A percentile compares a stretch with the other conserved stretches of the same genome.
Evolutionary conservation across 1,140 invertebrate species (phyloP).

Genomic region (Formica selysi): DNA sequence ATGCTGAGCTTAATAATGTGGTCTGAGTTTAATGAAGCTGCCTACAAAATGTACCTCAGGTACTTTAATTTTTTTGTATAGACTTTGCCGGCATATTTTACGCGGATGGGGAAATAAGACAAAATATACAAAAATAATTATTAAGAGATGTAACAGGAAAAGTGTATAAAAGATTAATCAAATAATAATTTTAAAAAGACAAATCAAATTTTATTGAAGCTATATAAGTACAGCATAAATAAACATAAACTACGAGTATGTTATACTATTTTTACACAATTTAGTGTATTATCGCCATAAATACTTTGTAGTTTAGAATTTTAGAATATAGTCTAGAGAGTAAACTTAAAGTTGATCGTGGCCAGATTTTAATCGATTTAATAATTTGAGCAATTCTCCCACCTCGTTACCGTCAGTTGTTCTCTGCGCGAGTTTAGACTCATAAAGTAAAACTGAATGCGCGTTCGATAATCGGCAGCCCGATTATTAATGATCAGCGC

Average conservation of each 20-base stretch:
- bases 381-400: slow-evolving; percentile 21
- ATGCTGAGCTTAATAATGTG: slow-evolving; percentile 6
- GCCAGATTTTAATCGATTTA: not conserved
- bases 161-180: not conserved
- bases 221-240: no score
- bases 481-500: slow-evolving; percentile 56
- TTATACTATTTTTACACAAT: no score
- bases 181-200: no score
- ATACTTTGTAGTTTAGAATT: not conserved
- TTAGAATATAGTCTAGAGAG: not conserved
- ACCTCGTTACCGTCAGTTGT: not conserved
- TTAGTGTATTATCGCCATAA: not conserved
- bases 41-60: not conserved
- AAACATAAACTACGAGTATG: no score
- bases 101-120: no score
- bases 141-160: not conserved
- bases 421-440: slow-evolving; percentile 14
- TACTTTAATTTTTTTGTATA: not conserved
- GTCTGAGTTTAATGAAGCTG: not conserved
- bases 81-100: not conserved
- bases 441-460: slow-evolving; percentile 14
- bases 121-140: no score
- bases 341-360: not conserved
- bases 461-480: slow-evolving; percentile 13
- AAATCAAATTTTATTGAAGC: no score